These are phyloP conservation scores for Schizopygopsis malacanthus DNA, from an alignment of 2,797 vertebrate species.

Conservation along the genomic window DNA sequence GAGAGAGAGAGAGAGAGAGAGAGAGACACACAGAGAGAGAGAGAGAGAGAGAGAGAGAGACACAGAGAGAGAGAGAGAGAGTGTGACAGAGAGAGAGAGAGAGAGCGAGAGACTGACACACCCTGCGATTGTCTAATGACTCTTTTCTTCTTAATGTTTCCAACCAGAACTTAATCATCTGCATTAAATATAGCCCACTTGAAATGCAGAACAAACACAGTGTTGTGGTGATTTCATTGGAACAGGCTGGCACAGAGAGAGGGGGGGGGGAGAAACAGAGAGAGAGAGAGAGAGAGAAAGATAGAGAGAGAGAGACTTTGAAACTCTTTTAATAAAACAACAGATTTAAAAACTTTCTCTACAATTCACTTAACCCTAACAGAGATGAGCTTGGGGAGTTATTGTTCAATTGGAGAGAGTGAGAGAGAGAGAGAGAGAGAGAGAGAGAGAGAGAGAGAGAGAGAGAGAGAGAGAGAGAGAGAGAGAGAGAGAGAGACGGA, in stretches of 20 bases:
- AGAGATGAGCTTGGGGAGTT: no score
- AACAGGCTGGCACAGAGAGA: background rate
- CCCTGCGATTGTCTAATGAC: conserved; percentile 30
- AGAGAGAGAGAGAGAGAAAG: no score
- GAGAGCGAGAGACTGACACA: background rate
- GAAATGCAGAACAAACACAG: conserved; percentile 5
- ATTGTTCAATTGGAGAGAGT: no score
- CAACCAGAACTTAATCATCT: background rate
- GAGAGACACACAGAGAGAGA: background rate
- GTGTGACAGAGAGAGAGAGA: background rate
- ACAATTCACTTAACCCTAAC: no score
- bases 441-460: conserved; percentile 5
- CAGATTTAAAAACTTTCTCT: no score
- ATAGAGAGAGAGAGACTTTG: no score
- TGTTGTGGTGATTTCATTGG: background rate
- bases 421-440: background rate
- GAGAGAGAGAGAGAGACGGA: no score
- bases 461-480: background rate
- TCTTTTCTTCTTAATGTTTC: background rate
- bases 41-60: background rate
- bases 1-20: background rate
- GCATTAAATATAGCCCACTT: background rate
- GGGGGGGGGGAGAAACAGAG: no score
- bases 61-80: background rate
- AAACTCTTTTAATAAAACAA: no score